phyloP scores from a whole-genome alignment of 2,888 invertebrate species.

The Clunio marinus region DNA sequence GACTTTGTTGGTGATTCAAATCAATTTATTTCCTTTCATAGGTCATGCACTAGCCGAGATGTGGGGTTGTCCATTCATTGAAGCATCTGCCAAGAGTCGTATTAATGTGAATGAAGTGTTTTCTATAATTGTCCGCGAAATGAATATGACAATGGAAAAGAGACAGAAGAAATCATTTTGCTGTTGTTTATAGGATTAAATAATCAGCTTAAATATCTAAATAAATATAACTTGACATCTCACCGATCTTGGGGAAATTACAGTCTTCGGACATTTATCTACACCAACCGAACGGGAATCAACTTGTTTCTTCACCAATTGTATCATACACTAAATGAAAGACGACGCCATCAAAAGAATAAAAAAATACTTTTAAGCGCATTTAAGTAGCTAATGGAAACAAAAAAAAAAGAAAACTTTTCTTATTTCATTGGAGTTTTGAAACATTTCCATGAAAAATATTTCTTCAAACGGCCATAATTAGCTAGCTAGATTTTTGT shows the following conservation, averaged over 20 bases:
- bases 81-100: slow-evolving; percentile 97
- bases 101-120: slow-evolving; percentile 99
- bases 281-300: background rate
- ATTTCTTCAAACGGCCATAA: slow-evolving; percentile 15
- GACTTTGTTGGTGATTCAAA: no score
- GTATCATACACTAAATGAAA: slow-evolving; percentile 5
- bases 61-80: slow-evolving; percentile 98
- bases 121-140: slow-evolving; percentile 99
- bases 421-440: background rate
- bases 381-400: no score
- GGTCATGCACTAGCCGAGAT: slow-evolving; percentile 77
- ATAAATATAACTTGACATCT: no score
- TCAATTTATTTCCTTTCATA: no score
- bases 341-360: slow-evolving; percentile 6
- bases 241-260: no score
- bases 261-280: background rate
- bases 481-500: no score
- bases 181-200: slow-evolving; percentile 61
- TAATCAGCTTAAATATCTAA: background rate
- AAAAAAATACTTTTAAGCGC: background rate
- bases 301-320: background rate
- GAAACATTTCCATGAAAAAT: background rate
- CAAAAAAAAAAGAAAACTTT: background rate
- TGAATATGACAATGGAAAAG: slow-evolving; percentile 97
- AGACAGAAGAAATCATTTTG: slow-evolving; percentile 84